Conservation (phyloP, 2,888 invertebrate species). For the Papilio elwesi region DNA sequence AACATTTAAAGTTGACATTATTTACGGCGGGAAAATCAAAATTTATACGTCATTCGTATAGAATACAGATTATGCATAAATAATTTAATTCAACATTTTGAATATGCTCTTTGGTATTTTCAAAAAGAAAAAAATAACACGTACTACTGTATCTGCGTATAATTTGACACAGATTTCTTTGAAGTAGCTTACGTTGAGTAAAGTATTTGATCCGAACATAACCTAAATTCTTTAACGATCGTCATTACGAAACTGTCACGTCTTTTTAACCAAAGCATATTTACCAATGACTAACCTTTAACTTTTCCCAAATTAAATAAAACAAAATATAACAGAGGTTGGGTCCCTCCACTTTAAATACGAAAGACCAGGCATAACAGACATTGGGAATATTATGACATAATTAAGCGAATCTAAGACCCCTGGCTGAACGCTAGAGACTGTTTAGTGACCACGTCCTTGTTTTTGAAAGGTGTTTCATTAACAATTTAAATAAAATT, state of each 20-base stretch:
- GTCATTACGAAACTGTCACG: neutral
- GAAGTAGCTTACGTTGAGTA: neutral
- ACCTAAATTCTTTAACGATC: neutral
- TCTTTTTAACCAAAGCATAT: neutral
- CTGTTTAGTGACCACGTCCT: too few relatives aligned
- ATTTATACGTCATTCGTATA: neutral
- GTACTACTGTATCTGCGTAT: neutral
- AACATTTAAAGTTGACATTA: neutral
- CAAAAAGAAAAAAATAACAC: neutral
- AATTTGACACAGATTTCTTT: conserved; percentile 1
- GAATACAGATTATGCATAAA: neutral
- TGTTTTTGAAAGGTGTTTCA: too few relatives aligned
- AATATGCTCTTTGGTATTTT: too few relatives aligned
- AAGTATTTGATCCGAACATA: neutral
- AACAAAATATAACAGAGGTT: too few relatives aligned
- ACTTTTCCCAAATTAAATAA: neutral
- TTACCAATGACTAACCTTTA: neutral
- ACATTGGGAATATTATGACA: too few relatives aligned
- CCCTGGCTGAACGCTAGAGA: too few relatives aligned
- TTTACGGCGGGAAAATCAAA: neutral
- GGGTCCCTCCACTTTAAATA: too few relatives aligned
- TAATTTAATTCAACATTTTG: neutral
- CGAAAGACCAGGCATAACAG: too few relatives aligned
- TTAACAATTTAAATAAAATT: too few relatives aligned
- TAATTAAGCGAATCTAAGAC: too few relatives aligned